Conservation (phyloP, 2,888 invertebrate species). For the Augiades crinisus region DNA sequence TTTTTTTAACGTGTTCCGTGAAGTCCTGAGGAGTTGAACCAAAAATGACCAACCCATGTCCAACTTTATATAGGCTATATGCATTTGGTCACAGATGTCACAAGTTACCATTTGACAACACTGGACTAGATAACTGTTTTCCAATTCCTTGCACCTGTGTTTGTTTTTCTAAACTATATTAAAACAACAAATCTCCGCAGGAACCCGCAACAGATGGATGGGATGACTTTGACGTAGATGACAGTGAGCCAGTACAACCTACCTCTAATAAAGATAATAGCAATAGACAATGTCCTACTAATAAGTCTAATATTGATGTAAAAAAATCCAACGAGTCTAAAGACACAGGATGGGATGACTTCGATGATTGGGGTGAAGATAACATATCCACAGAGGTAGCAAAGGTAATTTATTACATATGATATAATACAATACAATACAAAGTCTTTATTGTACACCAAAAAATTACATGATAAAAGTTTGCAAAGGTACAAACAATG, state of each 20-base stretch:
- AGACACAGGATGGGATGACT: conserved; percentile 76
- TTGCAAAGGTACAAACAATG: too few species aligned
- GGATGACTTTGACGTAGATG: conserved; percentile 76
- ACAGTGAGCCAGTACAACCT: conserved; percentile 39
- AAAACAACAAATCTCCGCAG: too few species aligned
- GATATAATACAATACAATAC: too few species aligned
- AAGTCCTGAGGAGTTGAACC: background rate
- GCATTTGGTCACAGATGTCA: too few species aligned
- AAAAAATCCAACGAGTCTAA: conserved; percentile 45
- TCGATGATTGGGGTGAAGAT: conserved; percentile 71
- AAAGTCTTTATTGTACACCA: too few species aligned
- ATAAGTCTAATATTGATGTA: conserved; percentile 13
- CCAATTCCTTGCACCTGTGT: too few species aligned
- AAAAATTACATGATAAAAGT: too few species aligned
- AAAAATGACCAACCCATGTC: too few species aligned
- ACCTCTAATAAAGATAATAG: conserved; percentile 11
- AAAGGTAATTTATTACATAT: conserved; percentile 36
- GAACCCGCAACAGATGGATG: conserved; percentile 60
- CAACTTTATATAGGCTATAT: too few species aligned
- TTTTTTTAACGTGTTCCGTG: too few species aligned
- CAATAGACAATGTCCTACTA: background rate
- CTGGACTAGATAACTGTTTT: too few species aligned
- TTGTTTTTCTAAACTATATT: background rate
- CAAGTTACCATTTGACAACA: too few species aligned
- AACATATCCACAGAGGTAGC: conserved; percentile 34